A percentile compares a stretch with the other conserved stretches of the same genome.
Evolutionary conservation across 2,113 vertebrate genomes (phyloP).

Genomic region (Atherinomorus stipes): DNA sequence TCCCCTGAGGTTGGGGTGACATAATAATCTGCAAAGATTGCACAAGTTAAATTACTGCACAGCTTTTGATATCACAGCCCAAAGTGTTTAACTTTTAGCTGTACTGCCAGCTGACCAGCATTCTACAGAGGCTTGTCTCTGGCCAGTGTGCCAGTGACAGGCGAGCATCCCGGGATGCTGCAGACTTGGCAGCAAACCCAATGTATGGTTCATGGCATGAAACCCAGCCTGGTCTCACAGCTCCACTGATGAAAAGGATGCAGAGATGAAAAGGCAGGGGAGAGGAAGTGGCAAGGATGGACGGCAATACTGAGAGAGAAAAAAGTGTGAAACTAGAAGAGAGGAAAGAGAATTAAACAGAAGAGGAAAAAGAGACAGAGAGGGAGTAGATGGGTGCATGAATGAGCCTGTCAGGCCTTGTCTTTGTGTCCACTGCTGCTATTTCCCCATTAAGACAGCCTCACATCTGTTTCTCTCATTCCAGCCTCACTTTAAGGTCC

Average conservation of each 20-base stretch:
- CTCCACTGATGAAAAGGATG: conserved; percentile 48
- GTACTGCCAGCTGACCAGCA: conserved; percentile 65
- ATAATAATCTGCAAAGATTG: conserved; percentile 60
- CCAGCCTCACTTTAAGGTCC: conserved; percentile 76
- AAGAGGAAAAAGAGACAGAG: conserved; percentile 2
- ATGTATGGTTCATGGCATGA: no score
- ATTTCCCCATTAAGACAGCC: conserved; percentile 70
- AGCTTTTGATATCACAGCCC: conserved; percentile 67
- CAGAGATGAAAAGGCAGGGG: neutral
- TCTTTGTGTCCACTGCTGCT: conserved; percentile 62
- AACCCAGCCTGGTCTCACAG: conserved; percentile 3
- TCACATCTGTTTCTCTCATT: conserved; percentile 84
- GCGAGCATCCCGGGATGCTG: conserved; percentile 57
- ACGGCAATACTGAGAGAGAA: neutral
- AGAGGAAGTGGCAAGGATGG: conserved; percentile 11
- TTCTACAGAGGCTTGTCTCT: conserved; percentile 57
- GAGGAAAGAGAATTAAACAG: conserved; percentile 5
- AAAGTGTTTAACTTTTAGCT: conserved; percentile 66
- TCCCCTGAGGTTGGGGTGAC: conserved; percentile 31
- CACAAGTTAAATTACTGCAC: conserved; percentile 60
- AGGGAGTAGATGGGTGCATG: neutral
- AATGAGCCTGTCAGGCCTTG: conserved; percentile 61
- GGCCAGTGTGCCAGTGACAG: conserved; percentile 55
- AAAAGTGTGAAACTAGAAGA: neutral
- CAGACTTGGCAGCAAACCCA: conserved; percentile 57